A percentile compares a stretch with the other conserved stretches of the same genome.
phyloP scores from a whole-genome alignment of 2,888 invertebrate species.

The Macrosoma leucophasiata region DNA sequence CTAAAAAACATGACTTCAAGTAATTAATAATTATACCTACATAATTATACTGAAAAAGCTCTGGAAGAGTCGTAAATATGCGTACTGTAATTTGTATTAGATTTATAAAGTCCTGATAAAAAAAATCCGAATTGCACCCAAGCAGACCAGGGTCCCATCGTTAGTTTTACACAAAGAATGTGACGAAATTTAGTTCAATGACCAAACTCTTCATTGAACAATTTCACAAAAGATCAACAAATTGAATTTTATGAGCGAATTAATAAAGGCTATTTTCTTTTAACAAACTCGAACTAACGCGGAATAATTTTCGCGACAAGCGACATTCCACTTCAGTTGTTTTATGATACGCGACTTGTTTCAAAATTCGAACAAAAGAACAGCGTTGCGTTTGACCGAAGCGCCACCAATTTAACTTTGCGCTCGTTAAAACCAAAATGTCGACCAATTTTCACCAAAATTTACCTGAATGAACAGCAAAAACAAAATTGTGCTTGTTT shows the following conservation, averaged over 20 bases:
- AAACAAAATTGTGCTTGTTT: conserved; percentile 12
- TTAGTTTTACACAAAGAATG: conserved; percentile 3
- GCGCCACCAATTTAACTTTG: conserved; percentile 9
- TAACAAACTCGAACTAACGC: conserved; percentile 7
- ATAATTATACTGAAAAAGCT: too few relatives aligned
- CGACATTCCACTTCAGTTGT: conserved; percentile 26
- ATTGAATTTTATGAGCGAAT: neutral
- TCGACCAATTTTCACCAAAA: conserved; percentile 1
- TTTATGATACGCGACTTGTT: conserved; percentile 23
- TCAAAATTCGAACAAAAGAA: conserved; percentile 22
- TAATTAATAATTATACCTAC: too few relatives aligned
- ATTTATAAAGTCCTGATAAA: too few relatives aligned
- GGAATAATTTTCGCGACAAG: conserved; percentile 10
- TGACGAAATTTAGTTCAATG: neutral
- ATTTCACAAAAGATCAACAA: neutral
- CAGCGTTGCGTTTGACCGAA: conserved; percentile 22
- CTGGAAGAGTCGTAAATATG: too few relatives aligned
- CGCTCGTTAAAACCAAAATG: neutral
- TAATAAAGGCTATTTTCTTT: neutral
- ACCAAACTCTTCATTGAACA: neutral
- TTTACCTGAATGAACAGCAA: neutral
- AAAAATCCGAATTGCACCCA: too few relatives aligned
- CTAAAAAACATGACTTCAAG: too few relatives aligned
- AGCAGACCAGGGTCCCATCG: too few relatives aligned
- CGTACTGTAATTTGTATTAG: too few relatives aligned